Base-by-base conservation (phyloP, 2,888 invertebrate genomes). In the Pyrrhosoma nymphula region DNA sequence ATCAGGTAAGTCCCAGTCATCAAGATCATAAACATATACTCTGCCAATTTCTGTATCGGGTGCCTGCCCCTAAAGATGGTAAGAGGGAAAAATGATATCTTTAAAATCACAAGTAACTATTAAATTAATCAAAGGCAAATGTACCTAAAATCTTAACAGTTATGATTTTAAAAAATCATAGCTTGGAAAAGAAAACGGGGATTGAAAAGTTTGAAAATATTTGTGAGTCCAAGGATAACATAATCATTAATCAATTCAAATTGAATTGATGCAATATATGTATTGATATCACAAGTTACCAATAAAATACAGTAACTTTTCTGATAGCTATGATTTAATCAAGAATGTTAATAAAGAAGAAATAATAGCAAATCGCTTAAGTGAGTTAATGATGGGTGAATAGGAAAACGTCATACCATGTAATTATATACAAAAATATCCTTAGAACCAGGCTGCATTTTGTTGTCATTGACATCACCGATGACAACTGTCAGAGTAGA, bases 1-100 rank as follows among this genome's bases (percentile, higher is more conserved):
- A 97, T 99, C 99, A 0, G 99, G 99, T 96, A 99, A 97, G 97
- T 99, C 99, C 99, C 99, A 99, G 97, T 99, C 99, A 97, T 99
- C 99, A 96, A 99, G 97, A 97, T 99, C 99, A 96, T 99, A 99
- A 0, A 99, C 99, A 97, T 99, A 99, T 16, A 99, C 99, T 96
- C 99, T 98, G 69, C 99, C 99, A 96, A 99, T 98, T 97, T 98
- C 98, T 0, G 99, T 99, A 96, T 98, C 99, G 56, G 98, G 99
- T 95, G 99, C 98, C 97, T 98, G 98, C 26, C 99, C 98, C 98
- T 99, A 98, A 96, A 96, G 96, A 56, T 55, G 90, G 14, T 95
- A 88, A 55, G 93, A 56, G 69, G 14, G 26, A 39, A 12, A 47
- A 47, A 47, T 47, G 47, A 47, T 47, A 47, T 47, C 2, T 56